phyloP scores from a whole-genome alignment of 2,888 invertebrate genomes.

The Silvanus unidentatus region DNA sequence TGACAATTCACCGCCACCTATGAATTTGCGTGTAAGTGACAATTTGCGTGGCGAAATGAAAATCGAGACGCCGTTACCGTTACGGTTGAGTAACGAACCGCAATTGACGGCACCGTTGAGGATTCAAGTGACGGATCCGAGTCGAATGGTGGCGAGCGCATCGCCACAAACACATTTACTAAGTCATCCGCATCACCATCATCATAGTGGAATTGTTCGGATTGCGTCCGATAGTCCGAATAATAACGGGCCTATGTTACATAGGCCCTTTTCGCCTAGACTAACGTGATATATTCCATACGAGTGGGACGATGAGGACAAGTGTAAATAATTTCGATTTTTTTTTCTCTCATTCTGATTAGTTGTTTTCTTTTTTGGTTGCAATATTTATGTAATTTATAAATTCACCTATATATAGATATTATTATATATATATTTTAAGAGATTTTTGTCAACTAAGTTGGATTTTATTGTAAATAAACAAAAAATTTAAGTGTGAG shows the following conservation, averaged over 20 bases:
- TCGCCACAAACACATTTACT: conserved; percentile 32
- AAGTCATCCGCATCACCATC: conserved; percentile 30
- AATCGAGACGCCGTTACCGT: conserved; percentile 38
- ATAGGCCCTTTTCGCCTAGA: conserved; percentile 46
- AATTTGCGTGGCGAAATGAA: conserved; percentile 28
- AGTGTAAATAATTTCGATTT: conserved; percentile 1
- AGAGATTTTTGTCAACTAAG: neutral
- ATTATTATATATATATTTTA: conserved; percentile 3
- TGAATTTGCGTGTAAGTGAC: conserved; percentile 39
- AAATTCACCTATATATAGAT: conserved; percentile 9
- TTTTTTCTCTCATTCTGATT: conserved; percentile 28
- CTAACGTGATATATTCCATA: conserved; percentile 44
- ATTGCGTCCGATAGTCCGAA: conserved; percentile 42
- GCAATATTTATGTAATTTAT: conserved; percentile 12
- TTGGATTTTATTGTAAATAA: conserved; percentile 1
- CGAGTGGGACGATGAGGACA: conserved; percentile 22
- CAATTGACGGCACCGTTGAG: conserved; percentile 34
- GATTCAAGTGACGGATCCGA: conserved; percentile 40
- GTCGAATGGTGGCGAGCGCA: conserved; percentile 26
- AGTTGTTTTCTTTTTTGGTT: neutral
- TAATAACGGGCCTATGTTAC: conserved; percentile 35
- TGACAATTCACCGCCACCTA: conserved; percentile 36
- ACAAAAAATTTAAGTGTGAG: conserved; percentile 1
- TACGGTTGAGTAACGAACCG: conserved; percentile 32
- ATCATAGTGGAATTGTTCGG: conserved; percentile 41